Percentiles rank a stretch among this genome's conserved stretches.
These are phyloP conservation scores for Parazoanthus darwini DNA, from an alignment of 92 coral and sea anemone genomes.

Conservation along the genomic window DNA sequence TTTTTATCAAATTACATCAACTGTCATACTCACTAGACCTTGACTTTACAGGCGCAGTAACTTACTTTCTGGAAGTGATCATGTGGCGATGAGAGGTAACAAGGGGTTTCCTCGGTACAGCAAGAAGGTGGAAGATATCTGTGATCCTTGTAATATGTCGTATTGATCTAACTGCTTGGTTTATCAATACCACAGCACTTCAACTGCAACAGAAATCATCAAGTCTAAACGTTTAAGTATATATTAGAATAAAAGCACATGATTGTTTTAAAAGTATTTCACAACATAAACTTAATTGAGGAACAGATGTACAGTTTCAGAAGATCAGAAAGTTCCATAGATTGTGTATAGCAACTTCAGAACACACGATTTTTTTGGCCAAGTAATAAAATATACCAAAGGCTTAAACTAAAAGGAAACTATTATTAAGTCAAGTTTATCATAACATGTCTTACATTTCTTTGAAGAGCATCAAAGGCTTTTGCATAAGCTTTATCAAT, in stretches of 20 bases:
- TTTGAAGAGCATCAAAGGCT: conserved; percentile 75
- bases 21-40: background rate
- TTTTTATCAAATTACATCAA: background rate
- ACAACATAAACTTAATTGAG: too few species aligned
- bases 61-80: conserved; percentile 30
- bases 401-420: too few species aligned
- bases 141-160: conserved; percentile 43
- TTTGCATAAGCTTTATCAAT: conserved; percentile 54
- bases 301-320: too few species aligned
- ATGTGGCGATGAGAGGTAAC: background rate
- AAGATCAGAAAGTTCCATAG: too few species aligned
- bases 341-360: too few species aligned
- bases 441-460: conserved; percentile 41
- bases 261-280: too few species aligned
- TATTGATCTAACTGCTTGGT: conserved; percentile 48
- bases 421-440: too few species aligned
- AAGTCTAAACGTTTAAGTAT: too few species aligned
- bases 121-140: conserved; percentile 56
- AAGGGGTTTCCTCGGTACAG: conserved; percentile 1
- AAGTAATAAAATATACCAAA: too few species aligned
- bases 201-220: conserved; percentile 43
- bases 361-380: too few species aligned
- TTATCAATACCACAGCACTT: conserved; percentile 76
- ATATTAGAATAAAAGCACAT: too few species aligned
- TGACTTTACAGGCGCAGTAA: background rate